These are phyloP conservation scores for Megalops atlanticus DNA, from an alignment of 2,113 vertebrate genomes.

Conservation along the genomic window DNA sequence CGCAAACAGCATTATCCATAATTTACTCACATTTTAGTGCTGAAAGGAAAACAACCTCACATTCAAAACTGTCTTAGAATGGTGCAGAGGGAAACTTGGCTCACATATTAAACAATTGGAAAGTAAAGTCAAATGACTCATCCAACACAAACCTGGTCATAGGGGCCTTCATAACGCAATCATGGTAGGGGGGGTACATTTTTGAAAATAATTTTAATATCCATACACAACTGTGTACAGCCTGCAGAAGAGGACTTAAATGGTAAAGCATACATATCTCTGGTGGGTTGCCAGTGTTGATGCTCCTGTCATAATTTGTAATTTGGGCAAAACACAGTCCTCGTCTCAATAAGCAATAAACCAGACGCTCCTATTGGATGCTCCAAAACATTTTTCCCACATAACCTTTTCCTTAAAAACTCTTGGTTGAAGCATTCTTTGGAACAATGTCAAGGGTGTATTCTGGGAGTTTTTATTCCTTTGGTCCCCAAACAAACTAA, in stretches of 20 bases:
- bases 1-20: not conserved
- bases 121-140: too few relatives aligned
- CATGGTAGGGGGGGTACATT: conserved; percentile 15
- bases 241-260: too few relatives aligned
- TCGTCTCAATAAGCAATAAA: conserved; percentile 51
- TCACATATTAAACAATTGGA: too few relatives aligned
- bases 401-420: conserved; percentile 45
- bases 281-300: not conserved
- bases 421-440: conserved; percentile 57
- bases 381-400: conserved; percentile 71
- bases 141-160: too few relatives aligned
- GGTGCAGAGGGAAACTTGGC: conserved; percentile 36
- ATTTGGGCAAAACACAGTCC: conserved; percentile 26
- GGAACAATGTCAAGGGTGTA: conserved; percentile 72
- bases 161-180: conserved; percentile 38
- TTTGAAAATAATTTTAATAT: too few relatives aligned
- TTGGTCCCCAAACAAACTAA: conserved; percentile 67
- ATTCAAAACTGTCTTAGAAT: conserved; percentile 11
- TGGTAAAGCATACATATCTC: not conserved
- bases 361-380: conserved; percentile 51
- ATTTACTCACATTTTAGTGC: not conserved
- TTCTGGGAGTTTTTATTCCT: conserved; percentile 64
- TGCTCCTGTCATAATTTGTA: not conserved
- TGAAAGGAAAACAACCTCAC: not conserved
- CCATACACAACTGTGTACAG: too few relatives aligned